Percentiles rank a stretch among this genome's conserved stretches.
These are phyloP conservation scores for Pemphigus obesinymphae DNA, from an alignment of 1,140 invertebrate genomes.

Conservation along the genomic window DNA sequence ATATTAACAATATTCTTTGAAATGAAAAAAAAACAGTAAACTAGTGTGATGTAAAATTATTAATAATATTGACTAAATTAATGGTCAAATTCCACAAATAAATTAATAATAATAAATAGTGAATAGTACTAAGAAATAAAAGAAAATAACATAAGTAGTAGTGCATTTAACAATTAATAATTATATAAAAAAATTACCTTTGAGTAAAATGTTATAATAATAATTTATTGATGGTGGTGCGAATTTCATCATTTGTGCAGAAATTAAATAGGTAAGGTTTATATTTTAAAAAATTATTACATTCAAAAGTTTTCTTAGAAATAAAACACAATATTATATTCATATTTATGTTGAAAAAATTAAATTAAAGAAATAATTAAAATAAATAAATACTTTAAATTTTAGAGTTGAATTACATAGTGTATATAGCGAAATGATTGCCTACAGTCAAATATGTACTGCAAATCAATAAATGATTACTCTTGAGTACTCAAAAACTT, in stretches of 20 bases:
- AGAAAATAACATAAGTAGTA: neutral
- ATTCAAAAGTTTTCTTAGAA: neutral
- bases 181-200: neutral
- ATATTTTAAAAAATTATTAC: conserved; percentile 3
- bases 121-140: neutral
- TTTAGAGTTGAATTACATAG: neutral
- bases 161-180: too few species aligned
- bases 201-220: neutral
- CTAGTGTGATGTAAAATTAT: neutral
- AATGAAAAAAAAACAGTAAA: too few species aligned
- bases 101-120: neutral
- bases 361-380: conserved; percentile 9
- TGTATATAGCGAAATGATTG: neutral
- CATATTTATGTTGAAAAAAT: conserved; percentile 12
- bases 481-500: conserved; percentile 44
- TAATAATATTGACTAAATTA: too few species aligned
- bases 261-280: neutral
- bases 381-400: conserved; percentile 36
- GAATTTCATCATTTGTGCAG: neutral
- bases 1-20: neutral
- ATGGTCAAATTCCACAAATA: too few species aligned
- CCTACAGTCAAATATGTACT: neutral
- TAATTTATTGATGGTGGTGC: neutral
- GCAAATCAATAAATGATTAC: neutral
- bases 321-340: conserved; percentile 32